phyloP scores from a whole-genome alignment of 2,888 invertebrate genomes.

The Platycnemis pennipes region DNA sequence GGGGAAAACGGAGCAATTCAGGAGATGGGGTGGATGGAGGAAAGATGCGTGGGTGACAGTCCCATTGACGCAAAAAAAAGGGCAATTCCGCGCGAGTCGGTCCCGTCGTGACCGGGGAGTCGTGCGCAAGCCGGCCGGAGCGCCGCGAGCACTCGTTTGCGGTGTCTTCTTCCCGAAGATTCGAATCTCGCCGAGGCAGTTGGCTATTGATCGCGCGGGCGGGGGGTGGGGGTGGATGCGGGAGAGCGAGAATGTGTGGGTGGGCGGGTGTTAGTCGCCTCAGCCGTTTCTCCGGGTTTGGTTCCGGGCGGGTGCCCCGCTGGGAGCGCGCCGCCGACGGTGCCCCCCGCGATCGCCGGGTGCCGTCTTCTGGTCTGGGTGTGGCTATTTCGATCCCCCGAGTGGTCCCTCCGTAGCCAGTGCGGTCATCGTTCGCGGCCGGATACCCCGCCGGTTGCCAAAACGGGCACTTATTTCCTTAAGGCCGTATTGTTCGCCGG shows the following conservation, averaged over 20 bases:
- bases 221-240: background rate
- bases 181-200: conserved; percentile 59
- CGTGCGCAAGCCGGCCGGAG: background rate
- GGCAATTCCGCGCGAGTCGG: background rate
- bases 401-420: background rate
- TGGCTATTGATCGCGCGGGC: conserved; percentile 33
- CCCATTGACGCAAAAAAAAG: background rate
- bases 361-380: background rate
- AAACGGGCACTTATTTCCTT: background rate
- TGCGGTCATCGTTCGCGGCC: background rate
- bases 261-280: conserved; percentile 1
- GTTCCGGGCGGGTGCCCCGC: conserved; percentile 32
- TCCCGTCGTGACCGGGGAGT: background rate
- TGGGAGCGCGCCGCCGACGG: background rate
- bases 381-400: conserved; percentile 6
- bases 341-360: background rate
- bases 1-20: background rate
- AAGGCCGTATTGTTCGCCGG: background rate
- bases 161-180: conserved; percentile 46
- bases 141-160: background rate
- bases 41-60: background rate
- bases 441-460: conserved; percentile 15
- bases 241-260: background rate
- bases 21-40: background rate
- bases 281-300: conserved; percentile 48